Evolutionary conservation across 2,113 vertebrate genomes (phyloP), one percentile per base, ranked within the genome.

Genomic region (Eubucco bourcierii): DNA sequence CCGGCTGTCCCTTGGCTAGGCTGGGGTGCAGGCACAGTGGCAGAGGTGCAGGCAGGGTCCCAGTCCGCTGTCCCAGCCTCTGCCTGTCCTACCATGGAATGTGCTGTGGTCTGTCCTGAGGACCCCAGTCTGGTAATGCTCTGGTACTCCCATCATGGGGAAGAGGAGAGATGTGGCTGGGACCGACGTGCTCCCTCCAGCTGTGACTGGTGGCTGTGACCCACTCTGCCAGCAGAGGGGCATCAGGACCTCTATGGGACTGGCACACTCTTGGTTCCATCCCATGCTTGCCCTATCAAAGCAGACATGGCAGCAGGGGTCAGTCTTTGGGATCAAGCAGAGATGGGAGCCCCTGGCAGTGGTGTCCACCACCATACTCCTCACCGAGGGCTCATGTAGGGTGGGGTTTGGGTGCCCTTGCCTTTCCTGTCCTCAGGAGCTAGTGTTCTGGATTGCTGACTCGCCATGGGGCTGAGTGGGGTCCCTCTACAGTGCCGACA

Each of bases 131-230:
- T 47, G 53, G 20, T 34, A 61, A n/a, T 87, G 67, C 10, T 79
- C n/a, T n/a, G n/a, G n/a, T n/a, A n/a, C n/a, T n/a, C 9, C 72
- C 2, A 2, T n/a, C 25, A 2, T 0, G 0, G 44, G 31, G 9
- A 66, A 53, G 12, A 31, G 41, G 9, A n/a, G 34, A 20, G 47
- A 25, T 60, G 68, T 44, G 28, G 41, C 76, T 3, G 6, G 15
- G 29, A 64, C 34, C 55, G 8, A 44, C 0, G 12, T 27, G 41
- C 44, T 78, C 18, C 15, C 19, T 63, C 27, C 7, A 7, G 61
- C 65, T 2, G 5, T 9, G 66, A 27, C 27, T 0, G 15, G 41
- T 34, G 64, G 68, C 64, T 19, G 28, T 4, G 25, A 58, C 29
- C 63, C 8, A 3, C 28, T n/a, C 44, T 80, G 59, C 55, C 31